Evolutionary conservation across 2,113 vertebrate genomes (phyloP), one percentile per base, ranked within the genome.

Genomic region (Thalassarche chlororhynchos): DNA sequence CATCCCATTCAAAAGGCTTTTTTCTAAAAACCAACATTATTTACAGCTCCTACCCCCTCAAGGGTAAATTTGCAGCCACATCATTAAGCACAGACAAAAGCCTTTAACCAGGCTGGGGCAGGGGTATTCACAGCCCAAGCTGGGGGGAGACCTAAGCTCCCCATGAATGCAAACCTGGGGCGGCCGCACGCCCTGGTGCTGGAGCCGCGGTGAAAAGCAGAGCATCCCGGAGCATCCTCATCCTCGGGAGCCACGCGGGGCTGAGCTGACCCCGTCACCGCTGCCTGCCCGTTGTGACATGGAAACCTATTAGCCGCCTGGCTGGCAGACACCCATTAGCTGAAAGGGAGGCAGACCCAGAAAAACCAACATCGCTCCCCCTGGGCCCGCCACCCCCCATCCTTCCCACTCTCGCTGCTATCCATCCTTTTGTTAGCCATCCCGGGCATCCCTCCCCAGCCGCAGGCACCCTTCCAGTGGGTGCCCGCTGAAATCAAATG

Each of bases 81-180:
- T 25, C 91, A 71, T 87, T 91, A 87, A 91, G 76, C 84, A 55
- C 71, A 79, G 91, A 89, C 71, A 93, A 89, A 86, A 79, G 77
- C 76, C 76, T 79, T 70, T 75, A 68, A 71, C 44, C 86, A 76
- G 82, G 62, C 87, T 26, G 71, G 47, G 82, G 61, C 62, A n/a
- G 70, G 55, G 77, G 74, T n/a, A 38, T 84, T 72, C 77, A 12
- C 54, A 62, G 64, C 72, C 31, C 60, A 9, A 12, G 58, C 24
- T 49, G 74, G 75, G 75, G 42, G 75, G 61, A 13, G 15, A 32
- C 31, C 32, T 5, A 0, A 32, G 54, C n/a, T 19, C 61, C 49
- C 68, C 57, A 7, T 19, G 38, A 32, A 70, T 32, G 66, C 32
- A 57, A 66, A 66, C 34, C 34, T 6, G 31, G 54, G 31, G 81